phyloP scores from a whole-genome alignment of 1,140 invertebrate species.

The Phymastichus coffea region DNA sequence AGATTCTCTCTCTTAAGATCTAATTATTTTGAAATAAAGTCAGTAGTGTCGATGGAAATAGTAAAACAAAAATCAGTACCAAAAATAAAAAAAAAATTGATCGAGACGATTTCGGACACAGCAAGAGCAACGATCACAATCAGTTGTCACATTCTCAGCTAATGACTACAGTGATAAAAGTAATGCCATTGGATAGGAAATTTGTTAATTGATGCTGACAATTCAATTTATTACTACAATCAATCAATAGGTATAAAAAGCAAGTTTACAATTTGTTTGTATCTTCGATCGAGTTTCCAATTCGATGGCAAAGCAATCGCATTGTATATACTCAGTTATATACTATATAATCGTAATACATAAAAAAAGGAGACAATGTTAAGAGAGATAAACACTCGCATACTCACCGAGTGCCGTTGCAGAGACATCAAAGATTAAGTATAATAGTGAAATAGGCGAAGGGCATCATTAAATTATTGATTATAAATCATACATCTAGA shows the following conservation, averaged over 20 bases:
- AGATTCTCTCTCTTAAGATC: too few relatives aligned
- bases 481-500: too few relatives aligned
- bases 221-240: too few relatives aligned
- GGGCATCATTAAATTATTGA: slow-evolving; percentile 28
- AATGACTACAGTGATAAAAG: slow-evolving; percentile 17
- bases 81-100: slow-evolving; percentile 19
- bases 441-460: slow-evolving; percentile 27
- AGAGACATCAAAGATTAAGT: slow-evolving; percentile 24
- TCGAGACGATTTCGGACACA: not conserved
- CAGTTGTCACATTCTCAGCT: slow-evolving; percentile 18
- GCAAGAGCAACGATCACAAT: not conserved
- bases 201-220: too few relatives aligned
- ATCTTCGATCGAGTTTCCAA: not conserved
- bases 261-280: not conserved
- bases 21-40: too few relatives aligned
- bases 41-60: too few relatives aligned
- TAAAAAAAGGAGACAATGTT: slow-evolving; percentile 27
- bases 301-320: slow-evolving; percentile 11
- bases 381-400: slow-evolving; percentile 25
- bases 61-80: not conserved
- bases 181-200: not conserved
- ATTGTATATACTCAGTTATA: not conserved
- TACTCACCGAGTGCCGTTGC: slow-evolving; percentile 25
- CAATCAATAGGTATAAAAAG: not conserved
- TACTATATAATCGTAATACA: slow-evolving; percentile 20